Percentiles rank a stretch among this genome's conserved stretches.
phyloP scores from a whole-genome alignment of 2,888 invertebrate genomes.

The Erynnis tages region DNA sequence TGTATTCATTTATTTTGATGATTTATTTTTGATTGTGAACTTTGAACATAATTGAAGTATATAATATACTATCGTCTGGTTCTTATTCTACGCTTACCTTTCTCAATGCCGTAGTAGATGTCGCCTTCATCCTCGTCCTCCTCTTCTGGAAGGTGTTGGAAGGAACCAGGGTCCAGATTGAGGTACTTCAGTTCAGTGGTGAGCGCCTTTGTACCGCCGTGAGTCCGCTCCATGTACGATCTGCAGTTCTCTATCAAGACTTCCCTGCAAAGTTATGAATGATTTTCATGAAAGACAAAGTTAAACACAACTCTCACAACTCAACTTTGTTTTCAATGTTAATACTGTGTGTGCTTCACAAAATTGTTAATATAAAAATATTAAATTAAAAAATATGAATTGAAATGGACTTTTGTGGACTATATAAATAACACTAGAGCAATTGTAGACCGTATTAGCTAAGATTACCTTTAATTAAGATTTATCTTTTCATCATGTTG shows the following conservation, averaged over 20 bases:
- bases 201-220: constrained; percentile 82
- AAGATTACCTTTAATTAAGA: too few species aligned
- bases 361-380: too few species aligned
- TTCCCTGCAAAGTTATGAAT: constrained; percentile 45
- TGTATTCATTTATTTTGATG: not conserved
- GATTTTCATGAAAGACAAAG: too few species aligned
- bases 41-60: too few species aligned
- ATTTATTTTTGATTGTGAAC: not conserved
- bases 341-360: too few species aligned
- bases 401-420: too few species aligned
- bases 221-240: constrained; percentile 65
- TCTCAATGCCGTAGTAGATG: constrained; percentile 83
- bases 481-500: too few species aligned
- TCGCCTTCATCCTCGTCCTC: constrained; percentile 76
- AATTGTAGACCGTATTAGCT: too few species aligned
- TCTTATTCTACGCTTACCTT: constrained; percentile 55
- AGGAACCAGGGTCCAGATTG: constrained; percentile 86
- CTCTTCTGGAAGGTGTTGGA: constrained; percentile 83
- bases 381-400: too few species aligned
- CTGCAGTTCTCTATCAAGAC: constrained; percentile 61
- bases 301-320: too few species aligned
- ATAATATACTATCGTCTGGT: not conserved
- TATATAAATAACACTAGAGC: too few species aligned
- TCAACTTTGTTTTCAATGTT: too few species aligned
- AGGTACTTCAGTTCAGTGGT: constrained; percentile 88